Base-by-base conservation (phyloP, 2,797 vertebrate species). In the Melanogrammus aeglefinus region DNA sequence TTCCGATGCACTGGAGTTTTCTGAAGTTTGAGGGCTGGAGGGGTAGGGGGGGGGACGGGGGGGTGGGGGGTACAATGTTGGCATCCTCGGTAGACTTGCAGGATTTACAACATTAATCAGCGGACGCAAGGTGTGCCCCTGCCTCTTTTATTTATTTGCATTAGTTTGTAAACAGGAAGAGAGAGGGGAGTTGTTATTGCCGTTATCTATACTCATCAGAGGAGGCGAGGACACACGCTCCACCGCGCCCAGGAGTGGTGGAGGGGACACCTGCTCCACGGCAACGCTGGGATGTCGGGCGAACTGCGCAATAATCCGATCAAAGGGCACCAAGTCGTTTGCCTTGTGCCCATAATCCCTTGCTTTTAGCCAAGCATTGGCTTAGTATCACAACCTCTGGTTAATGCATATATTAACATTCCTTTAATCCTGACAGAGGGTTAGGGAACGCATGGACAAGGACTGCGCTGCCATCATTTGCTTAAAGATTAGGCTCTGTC, bases 261-360 rank as follows among this genome's bases (percentile, higher is more conserved):
- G 79, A 84, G 81, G 78, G 83, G 83, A 82, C 85, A 92, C 86
- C 90, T 91, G 81, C 85, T 82, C 87, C 86, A 84, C 80, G 88
- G 1, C 18, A 35, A 35, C 86, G 84, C 82, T 31, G 63, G 63
- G 3, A 27, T 27, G 81, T 81, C 77, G 83, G 76, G 83, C 88
- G 90, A 91, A 93, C 83, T 88, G 81, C 81, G 66, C 93, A 93
- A 92, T 93, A 93, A 92, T 92, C 90, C 83, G 69, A 90, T 92
- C 88, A 90, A 84, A 88, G 80, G 75, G 77, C 85, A 84, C 82
- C n/a, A 16, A 85, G 84, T 88, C 81, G 75, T 84, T 80, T 84
- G 79, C 81, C 82, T 76, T 86, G 80, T 81, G 87, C 82, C 81
- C 81, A 81, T 91, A 89, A 90, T 86, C 88, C 86, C 84, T 72